phyloP scores from a whole-genome alignment of 1,140 invertebrate genomes.

The Diorhabda sublineata region DNA sequence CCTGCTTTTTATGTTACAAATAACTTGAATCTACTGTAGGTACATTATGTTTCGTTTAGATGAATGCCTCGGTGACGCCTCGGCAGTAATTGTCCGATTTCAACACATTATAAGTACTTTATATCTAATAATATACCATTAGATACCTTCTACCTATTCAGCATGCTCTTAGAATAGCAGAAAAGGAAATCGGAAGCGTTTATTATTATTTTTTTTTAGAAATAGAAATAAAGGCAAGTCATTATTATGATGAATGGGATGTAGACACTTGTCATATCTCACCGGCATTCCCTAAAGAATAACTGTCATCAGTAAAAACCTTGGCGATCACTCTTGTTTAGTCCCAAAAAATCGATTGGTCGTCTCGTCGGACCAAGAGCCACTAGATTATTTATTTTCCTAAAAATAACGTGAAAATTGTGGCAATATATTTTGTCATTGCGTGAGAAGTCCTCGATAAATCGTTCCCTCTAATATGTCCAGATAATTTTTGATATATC shows the following conservation, averaged over 20 bases:
- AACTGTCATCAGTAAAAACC: background rate
- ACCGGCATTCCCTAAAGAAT: background rate
- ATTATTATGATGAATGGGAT: background rate
- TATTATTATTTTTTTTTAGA: too few relatives aligned
- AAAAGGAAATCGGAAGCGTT: too few relatives aligned
- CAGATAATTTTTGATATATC: conserved; percentile 1
- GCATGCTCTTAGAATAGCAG: too few relatives aligned
- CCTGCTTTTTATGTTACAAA: too few relatives aligned
- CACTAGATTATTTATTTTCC: conserved; percentile 2
- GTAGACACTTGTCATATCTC: background rate
- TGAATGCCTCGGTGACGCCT: too few relatives aligned
- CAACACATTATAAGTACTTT: too few relatives aligned
- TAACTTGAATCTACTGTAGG: too few relatives aligned
- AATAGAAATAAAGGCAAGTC: too few relatives aligned
- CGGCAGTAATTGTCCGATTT: too few relatives aligned
- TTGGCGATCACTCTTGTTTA: conserved; percentile 2
- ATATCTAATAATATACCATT: too few relatives aligned
- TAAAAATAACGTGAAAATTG: background rate
- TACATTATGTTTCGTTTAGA: too few relatives aligned
- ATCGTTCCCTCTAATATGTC: background rate
- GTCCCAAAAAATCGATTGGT: background rate
- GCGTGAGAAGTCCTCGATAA: background rate
- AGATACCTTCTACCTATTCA: too few relatives aligned
- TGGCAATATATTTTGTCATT: background rate
- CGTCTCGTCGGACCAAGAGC: background rate